Conservation (phyloP, 2,888 invertebrate species). For the Ametastegia equiseti region DNA sequence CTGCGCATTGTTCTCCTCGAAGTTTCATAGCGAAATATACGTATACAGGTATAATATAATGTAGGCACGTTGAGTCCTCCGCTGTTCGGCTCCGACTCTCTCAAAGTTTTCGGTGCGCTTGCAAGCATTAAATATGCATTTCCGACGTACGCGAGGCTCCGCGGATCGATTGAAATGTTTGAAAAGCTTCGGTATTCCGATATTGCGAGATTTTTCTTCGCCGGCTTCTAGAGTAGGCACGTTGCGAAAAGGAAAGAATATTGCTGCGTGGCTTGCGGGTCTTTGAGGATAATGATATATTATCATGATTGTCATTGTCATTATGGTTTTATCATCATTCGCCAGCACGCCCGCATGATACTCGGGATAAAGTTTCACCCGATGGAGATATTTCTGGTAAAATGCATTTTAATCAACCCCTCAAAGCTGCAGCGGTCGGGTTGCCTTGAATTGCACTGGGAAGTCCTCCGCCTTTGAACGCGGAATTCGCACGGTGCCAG, state of each 20-base stretch:
- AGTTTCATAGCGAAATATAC: background rate
- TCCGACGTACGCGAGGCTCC: background rate
- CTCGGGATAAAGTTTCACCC: background rate
- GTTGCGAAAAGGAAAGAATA: background rate
- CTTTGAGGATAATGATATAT: background rate
- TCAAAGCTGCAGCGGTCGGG: background rate
- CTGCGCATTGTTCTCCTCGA: background rate
- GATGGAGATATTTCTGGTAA: conserved; percentile 5
- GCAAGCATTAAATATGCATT: conserved; percentile 38
- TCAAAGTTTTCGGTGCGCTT: conserved; percentile 20
- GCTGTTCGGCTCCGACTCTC: background rate
- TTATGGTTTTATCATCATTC: too few relatives aligned
- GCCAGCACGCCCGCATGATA: background rate
- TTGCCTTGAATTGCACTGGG: background rate
- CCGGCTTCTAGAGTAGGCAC: too few relatives aligned
- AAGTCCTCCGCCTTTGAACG: conserved; percentile 14
- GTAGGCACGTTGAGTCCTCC: background rate
- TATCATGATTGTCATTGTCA: background rate
- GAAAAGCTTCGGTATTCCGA: background rate
- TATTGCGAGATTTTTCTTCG: too few relatives aligned
- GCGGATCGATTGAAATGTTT: conserved; percentile 3
- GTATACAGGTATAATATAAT: background rate
- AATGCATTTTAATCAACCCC: conserved; percentile 31
- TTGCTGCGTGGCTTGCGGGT: background rate
- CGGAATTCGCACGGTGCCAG: conserved; percentile 14